Conservation (phyloP, 2,888 invertebrate genomes). For the Cecidostiba fungosa region DNA sequence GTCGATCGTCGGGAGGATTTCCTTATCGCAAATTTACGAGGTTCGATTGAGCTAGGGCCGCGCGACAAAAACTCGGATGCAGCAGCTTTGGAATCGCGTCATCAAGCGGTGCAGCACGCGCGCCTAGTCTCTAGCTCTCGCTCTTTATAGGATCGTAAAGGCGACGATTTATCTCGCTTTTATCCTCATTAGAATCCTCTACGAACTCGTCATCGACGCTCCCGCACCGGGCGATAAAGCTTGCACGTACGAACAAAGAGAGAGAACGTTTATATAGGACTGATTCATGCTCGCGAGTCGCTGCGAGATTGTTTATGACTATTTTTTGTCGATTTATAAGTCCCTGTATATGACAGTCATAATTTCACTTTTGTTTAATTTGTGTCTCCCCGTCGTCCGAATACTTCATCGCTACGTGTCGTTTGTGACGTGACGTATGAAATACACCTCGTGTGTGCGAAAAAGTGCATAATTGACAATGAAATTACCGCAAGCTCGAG, state of each 20-base stretch:
- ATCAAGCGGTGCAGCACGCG: background rate
- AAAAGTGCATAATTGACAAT: too few species aligned
- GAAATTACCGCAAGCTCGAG: background rate
- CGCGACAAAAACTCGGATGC: slow-evolving; percentile 37
- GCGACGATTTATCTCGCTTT: slow-evolving; percentile 62
- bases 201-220: slow-evolving; percentile 38
- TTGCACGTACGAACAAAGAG: background rate
- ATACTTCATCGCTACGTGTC: slow-evolving; percentile 24
- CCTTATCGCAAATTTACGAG: slow-evolving; percentile 60
- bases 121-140: background rate
- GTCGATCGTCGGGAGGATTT: slow-evolving; percentile 53
- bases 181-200: slow-evolving; percentile 62
- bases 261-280: slow-evolving; percentile 19
- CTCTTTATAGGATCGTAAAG: slow-evolving; percentile 57
- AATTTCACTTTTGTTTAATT: slow-evolving; percentile 42
- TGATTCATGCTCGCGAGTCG: slow-evolving; percentile 19
- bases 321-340: slow-evolving; percentile 4
- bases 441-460: background rate
- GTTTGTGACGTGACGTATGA: background rate
- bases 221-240: slow-evolving; percentile 15
- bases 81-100: slow-evolving; percentile 13
- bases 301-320: slow-evolving; percentile 21
- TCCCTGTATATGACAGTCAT: background rate
- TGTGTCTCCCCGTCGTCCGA: background rate
- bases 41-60: slow-evolving; percentile 13